Percentiles rank a stretch among this genome's conserved stretches.
These are phyloP conservation scores for Lichenostomus cassidix DNA, from an alignment of 2,113 vertebrate genomes.

Conservation along the genomic window DNA sequence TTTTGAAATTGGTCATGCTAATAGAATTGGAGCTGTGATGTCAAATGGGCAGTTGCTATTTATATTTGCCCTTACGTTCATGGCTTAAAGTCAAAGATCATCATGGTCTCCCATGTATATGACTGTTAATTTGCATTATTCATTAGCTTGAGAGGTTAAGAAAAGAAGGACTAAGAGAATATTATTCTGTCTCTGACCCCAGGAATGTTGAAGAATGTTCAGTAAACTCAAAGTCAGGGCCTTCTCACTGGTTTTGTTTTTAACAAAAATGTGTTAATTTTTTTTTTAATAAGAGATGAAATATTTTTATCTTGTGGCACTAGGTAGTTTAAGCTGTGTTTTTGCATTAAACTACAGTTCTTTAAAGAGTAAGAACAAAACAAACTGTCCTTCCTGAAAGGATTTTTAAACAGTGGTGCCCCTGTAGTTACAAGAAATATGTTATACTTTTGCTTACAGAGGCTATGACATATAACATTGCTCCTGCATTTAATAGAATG, in stretches of 20 bases:
- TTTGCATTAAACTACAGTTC: neutral
- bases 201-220: neutral
- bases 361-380: neutral
- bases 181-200: neutral
- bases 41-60: neutral
- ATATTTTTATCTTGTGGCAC: neutral
- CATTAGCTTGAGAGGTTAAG: neutral
- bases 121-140: neutral
- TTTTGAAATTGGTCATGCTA: neutral
- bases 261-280: neutral
- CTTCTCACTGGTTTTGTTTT: neutral
- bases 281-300: neutral
- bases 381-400: neutral
- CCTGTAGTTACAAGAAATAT: neutral
- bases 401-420: constrained; percentile 48
- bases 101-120: neutral
- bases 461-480: constrained; percentile 5
- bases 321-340: neutral
- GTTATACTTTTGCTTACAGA: constrained; percentile 17
- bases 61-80: neutral
- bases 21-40: neutral
- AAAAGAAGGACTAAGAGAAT: neutral
- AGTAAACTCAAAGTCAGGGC: neutral
- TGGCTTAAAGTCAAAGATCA: neutral
- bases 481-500: constrained; percentile 67